A percentile compares a stretch with the other conserved stretches of the same genome.
These are phyloP conservation scores for Pogoniulus pusillus DNA, from an alignment of 2,797 vertebrate genomes.

Conservation along the genomic window DNA sequence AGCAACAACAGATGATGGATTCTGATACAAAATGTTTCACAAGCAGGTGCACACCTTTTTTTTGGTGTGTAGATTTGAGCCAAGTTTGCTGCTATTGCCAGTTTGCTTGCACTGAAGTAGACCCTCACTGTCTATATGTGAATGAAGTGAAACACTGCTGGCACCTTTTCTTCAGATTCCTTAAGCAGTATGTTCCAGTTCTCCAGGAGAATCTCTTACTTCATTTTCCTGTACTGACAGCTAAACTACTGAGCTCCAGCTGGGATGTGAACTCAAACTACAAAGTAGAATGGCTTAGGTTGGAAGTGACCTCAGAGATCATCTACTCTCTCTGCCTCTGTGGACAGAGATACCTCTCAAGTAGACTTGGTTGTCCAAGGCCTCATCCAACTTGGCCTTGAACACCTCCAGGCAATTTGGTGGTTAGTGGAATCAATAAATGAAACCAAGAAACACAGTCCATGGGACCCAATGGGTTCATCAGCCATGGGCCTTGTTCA, in stretches of 20 bases:
- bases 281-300: not conserved
- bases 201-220: not conserved
- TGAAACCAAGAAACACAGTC: too few relatives aligned
- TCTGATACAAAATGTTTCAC: not conserved
- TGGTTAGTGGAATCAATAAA: too few relatives aligned
- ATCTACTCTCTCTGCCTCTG: too few relatives aligned
- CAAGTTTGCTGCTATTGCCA: not conserved
- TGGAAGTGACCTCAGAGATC: too few relatives aligned
- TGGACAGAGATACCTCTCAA: too few relatives aligned
- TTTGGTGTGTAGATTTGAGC: not conserved
- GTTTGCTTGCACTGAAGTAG: not conserved
- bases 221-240: not conserved
- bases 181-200: not conserved
- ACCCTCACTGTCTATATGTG: not conserved
- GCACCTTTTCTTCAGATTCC: not conserved
- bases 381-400: too few relatives aligned
- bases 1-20: not conserved
- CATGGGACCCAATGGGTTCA: not conserved
- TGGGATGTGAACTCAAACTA: not conserved
- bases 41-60: not conserved
- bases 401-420: too few relatives aligned
- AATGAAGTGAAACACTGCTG: not conserved
- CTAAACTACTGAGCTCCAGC: not conserved
- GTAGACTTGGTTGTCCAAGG: too few relatives aligned
- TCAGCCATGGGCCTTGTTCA: not conserved